Base-by-base conservation (phyloP, 2,113 vertebrate genomes). In the Nycticorax nycticorax region DNA sequence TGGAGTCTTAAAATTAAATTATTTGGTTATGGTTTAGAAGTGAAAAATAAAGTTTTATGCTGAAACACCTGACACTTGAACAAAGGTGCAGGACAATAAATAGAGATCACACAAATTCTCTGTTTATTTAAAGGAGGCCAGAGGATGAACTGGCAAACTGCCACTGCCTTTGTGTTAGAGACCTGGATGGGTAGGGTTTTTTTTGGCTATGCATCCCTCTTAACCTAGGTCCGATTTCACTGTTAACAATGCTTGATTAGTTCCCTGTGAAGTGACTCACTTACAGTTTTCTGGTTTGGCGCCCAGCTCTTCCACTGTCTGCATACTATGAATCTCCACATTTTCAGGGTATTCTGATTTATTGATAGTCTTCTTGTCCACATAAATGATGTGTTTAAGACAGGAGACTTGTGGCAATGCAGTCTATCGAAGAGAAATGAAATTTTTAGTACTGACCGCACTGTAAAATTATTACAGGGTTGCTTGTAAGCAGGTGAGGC, bases 331-430 rank as follows among this genome's bases (percentile, higher is more conserved):
- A 94, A 99, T 98, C 92, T 98, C 98, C 87, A 99, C 77, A 7
- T 97, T 98, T 88, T 98, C 98, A 74, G 99, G 98, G 96, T 98
- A 99, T 82, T 98, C 99, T 2, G 97, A 97, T 95, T 98, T 98
- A 97, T 73, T 98, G 79, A 99, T 55, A 37, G 92, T 97, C 96
- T 98, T 99, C 85, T 99, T 98, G 97, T 99, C 99, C 94, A 99
- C 99, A 52, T 98, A 99, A 97, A 99, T 98, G 41, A 99, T 98
- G 37, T 99, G 99, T 92, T 98, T 99, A 95, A 99, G 98, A 96
- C 97, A 98, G 22, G 86, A 97, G 68, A 99, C 97, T 53, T 98
- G 97, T 52, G 98, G 85, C 89, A 99, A 93, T 60, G 99, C 98
- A 33, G 82, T 96, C 99, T 99, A 62, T 56, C 50, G 73, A 75